Evolutionary conservation across 2,113 vertebrate genomes (phyloP).

Genomic region (Leuciscus idus): DNA sequence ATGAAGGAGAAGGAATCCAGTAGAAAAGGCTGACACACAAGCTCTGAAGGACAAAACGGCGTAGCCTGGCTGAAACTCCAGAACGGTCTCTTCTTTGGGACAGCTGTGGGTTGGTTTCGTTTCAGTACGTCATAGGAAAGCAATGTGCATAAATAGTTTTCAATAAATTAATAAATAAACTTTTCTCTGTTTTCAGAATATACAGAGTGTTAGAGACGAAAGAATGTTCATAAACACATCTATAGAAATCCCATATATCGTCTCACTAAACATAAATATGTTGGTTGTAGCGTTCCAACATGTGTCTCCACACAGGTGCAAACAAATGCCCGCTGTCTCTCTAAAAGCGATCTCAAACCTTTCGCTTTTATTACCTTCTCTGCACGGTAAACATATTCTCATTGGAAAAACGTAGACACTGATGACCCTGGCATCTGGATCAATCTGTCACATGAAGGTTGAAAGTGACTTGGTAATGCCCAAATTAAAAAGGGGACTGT

Average conservation of each 20-base stretch:
- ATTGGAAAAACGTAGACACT: conserved; percentile 14
- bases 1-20: conserved; percentile 27
- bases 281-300: conserved; percentile 29
- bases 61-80: conserved; percentile 51
- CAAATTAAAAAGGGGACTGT: conserved; percentile 41
- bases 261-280: conserved; percentile 52
- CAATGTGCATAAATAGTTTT: conserved; percentile 61
- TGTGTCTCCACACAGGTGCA: conserved; percentile 22
- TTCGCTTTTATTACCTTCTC: conserved; percentile 21
- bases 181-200: conserved; percentile 55
- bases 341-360: conserved; percentile 25
- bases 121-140: conserved; percentile 47
- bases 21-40: conserved; percentile 46
- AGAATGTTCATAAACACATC: conserved; percentile 52
- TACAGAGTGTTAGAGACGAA: conserved; percentile 55
- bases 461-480: conserved; percentile 49
- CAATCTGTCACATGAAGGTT: conserved; percentile 30
- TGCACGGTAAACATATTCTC: conserved; percentile 35
- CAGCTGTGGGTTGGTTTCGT: conserved; percentile 52
- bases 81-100: conserved; percentile 63
- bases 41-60: conserved; percentile 50
- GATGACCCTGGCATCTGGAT: conserved; percentile 14
- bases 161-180: conserved; percentile 73
- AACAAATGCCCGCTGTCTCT: conserved; percentile 29
- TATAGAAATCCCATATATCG: conserved; percentile 45